Evolutionary conservation across 2,797 vertebrate genomes (phyloP).

Genomic region (Parambassis ranga): DNA sequence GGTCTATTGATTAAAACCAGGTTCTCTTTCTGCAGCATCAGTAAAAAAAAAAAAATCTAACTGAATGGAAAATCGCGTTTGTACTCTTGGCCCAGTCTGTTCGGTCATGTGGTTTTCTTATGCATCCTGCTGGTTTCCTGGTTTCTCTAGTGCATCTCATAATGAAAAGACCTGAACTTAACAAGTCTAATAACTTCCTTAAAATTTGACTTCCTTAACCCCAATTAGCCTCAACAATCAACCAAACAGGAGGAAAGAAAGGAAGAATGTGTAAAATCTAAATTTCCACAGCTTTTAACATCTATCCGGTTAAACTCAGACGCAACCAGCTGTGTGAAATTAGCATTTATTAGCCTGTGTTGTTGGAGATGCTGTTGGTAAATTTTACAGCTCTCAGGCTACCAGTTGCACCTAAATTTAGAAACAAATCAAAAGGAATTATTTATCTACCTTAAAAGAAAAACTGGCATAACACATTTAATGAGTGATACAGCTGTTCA

Average conservation of each 20-base stretch:
- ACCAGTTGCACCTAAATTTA: too few species aligned
- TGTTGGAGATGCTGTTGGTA: too few species aligned
- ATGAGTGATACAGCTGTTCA: not conserved
- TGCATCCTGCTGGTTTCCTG: not conserved
- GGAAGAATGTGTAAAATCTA: not conserved
- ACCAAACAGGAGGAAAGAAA: not conserved
- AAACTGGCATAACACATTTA: not conserved
- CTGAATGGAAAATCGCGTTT: not conserved
- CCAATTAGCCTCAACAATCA: not conserved
- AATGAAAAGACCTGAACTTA: not conserved
- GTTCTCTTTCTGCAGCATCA: not conserved
- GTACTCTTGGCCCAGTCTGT: not conserved
- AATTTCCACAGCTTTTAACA: not conserved
- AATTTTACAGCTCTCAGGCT: not conserved
- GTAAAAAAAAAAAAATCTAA: not conserved
- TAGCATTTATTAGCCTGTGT: not conserved
- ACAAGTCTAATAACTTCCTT: not conserved
- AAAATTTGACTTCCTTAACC: not conserved
- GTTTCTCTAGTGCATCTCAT: not conserved
- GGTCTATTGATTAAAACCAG: not conserved
- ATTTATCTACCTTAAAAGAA: not conserved
- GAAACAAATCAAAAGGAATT: too few species aligned
- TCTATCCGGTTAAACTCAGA: not conserved
- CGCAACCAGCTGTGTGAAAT: not conserved
- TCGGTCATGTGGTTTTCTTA: not conserved